A percentile compares a stretch with the other conserved stretches of the same genome.
Conservation (phyloP, 1,140 invertebrate species). For the Apis mellifera region DNA sequence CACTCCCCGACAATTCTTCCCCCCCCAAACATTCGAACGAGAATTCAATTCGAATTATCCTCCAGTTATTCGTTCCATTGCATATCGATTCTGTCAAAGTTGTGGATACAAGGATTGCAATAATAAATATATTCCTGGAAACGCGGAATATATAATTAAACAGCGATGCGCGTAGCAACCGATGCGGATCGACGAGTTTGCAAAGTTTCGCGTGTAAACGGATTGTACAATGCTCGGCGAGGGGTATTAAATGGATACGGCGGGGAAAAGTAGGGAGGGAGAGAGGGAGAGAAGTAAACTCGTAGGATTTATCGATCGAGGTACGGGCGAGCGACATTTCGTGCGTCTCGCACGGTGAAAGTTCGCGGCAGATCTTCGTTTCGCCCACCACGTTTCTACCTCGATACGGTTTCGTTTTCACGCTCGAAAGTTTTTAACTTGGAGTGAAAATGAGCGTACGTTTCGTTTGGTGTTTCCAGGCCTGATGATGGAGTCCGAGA, state of each 20-base stretch:
- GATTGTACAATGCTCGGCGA: background rate
- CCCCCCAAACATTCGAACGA: no score
- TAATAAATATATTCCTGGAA: background rate
- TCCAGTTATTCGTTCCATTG: background rate
- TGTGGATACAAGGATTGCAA: no score
- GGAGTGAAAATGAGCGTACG: constrained; percentile 4
- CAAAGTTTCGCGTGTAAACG: constrained; percentile 10
- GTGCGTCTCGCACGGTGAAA: constrained; percentile 31
- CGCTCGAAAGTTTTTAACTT: constrained; percentile 34
- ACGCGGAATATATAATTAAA: background rate
- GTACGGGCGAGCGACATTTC: background rate
- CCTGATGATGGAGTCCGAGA: constrained; percentile 94
- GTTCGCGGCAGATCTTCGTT: constrained; percentile 22
- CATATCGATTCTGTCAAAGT: no score
- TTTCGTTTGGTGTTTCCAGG: constrained; percentile 81
- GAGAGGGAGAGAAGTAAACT: no score
- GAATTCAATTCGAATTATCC: no score
- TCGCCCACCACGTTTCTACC: background rate
- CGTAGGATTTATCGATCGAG: background rate
- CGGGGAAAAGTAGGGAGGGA: no score
- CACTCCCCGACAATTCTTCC: background rate
- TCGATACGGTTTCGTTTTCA: background rate
- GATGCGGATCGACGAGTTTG: background rate
- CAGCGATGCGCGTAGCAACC: background rate
- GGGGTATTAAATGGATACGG: no score